phyloP scores from a whole-genome alignment of 92 coral and sea anemone genomes.

The Epizoanthus stellaris region DNA sequence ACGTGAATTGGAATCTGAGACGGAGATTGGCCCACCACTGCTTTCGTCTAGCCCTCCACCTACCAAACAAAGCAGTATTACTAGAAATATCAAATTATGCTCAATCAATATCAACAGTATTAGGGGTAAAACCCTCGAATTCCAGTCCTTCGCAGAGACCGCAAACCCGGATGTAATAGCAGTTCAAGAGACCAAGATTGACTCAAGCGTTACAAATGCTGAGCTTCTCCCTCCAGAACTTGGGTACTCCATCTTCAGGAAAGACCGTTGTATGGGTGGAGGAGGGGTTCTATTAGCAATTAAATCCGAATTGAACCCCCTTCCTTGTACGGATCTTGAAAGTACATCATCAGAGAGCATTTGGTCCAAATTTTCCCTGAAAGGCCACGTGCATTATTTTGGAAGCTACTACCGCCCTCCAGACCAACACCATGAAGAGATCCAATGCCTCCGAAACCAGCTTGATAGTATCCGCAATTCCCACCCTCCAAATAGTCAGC shows the following conservation, averaged over 20 bases:
- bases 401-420: conserved; percentile 6
- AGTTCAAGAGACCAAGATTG: conserved; percentile 36
- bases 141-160: conserved; percentile 33
- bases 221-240: conserved; percentile 19
- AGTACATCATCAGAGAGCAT: conserved; percentile 13
- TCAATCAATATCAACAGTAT: conserved; percentile 21
- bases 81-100: conserved; percentile 19
- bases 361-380: neutral
- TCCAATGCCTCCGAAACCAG: conserved; percentile 7
- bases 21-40: too few species aligned
- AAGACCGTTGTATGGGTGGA: conserved; percentile 22
- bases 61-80: neutral
- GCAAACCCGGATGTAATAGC: conserved; percentile 28
- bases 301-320: neutral
- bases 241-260: conserved; percentile 32
- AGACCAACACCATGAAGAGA: neutral
- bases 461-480: conserved; percentile 11
- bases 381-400: conserved; percentile 5
- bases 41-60: too few species aligned
- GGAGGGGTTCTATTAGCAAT: conserved; percentile 3
- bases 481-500: conserved; percentile 6
- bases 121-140: conserved; percentile 23
- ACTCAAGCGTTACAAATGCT: conserved; percentile 22
- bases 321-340: conserved; percentile 2
- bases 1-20: too few species aligned